Base-by-base conservation (phyloP, 2,888 invertebrate species). In the Tillus elongatus region DNA sequence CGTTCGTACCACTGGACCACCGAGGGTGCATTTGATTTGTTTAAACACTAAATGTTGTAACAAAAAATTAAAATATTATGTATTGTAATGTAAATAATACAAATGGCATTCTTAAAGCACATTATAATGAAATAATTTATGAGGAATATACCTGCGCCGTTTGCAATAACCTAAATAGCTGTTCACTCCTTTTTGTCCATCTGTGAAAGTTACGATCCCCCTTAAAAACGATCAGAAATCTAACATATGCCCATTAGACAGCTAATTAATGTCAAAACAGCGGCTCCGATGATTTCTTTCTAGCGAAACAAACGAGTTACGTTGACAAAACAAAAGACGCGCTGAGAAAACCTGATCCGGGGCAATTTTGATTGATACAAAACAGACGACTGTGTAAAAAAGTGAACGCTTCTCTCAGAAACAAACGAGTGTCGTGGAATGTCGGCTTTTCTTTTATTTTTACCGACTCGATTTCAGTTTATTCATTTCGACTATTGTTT, bases 301-400 rank as follows among this genome's bases (percentile, higher is more conserved):
- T 52, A 53, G 54, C 46, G 49, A 52, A 48, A 52, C 43, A 48
- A 56, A 56, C 56, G 54, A 54, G 54, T 46, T 46, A 49, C 46
- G 42, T 47, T 48, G 52, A 57, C 52, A 54, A 54, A 56, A 55
- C 51, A 57, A 57, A 55, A 56, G 54, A 50, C 47, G 46, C 43
- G 49, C 50, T 47, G 50, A 50, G 42, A 48, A 49, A 53, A 52
- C 51, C 46, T 47, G 55, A 51, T 50, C 45, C 47, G 46, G 50
- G 50, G 45, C 43, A 50, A 51, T 56, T 61, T 62, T 62, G 62
- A 62, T 62, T 62, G 62, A 62, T 61, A 60, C 56, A 60, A 60
- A 59, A 59, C 60, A 58, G 59, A 59, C 60, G 60, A 50, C 60
- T 58, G 51, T 47, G 56, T 54, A 60, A 59, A 60, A 60, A 60